A percentile compares a stretch with the other conserved stretches of the same genome.
phyloP scores from a whole-genome alignment of 2,888 invertebrate genomes.

The Volucella bombylans region DNA sequence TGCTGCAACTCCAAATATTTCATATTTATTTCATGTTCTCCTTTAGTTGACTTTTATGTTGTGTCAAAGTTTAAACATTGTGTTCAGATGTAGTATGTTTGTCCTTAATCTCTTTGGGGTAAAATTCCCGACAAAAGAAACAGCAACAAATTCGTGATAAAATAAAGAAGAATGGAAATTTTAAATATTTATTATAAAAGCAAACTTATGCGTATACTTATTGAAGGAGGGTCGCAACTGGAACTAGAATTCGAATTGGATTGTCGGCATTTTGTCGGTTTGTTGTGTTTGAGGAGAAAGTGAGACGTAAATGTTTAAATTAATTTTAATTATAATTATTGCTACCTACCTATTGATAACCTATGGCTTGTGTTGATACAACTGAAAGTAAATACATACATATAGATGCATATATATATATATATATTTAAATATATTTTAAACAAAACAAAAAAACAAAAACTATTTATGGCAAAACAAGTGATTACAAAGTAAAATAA shows the following conservation, averaged over 20 bases:
- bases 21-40: constrained; percentile 14
- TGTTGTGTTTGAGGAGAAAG: constrained; percentile 50
- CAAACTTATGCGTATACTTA: constrained; percentile 37
- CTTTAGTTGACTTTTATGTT: constrained; percentile 14
- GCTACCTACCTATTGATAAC: constrained; percentile 71
- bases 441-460: constrained; percentile 51
- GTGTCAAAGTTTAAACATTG: constrained; percentile 14
- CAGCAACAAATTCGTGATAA: constrained; percentile 45
- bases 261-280: constrained; percentile 46
- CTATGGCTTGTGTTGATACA: constrained; percentile 73
- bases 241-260: constrained; percentile 1
- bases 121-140: too few species aligned
- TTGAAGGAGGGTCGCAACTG: background rate
- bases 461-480: constrained; percentile 63
- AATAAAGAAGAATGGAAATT: constrained; percentile 23
- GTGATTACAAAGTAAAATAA: constrained; percentile 35
- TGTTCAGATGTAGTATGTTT: constrained; percentile 1
- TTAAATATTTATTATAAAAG: constrained; percentile 61
- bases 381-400: constrained; percentile 69
- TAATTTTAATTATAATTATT: constrained; percentile 55
- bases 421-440: constrained; percentile 65
- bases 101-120: constrained; percentile 1
- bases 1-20: constrained; percentile 30
- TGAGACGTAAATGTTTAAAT: constrained; percentile 61
- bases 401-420: constrained; percentile 34